Percentiles rank a stretch among this genome's conserved stretches.
Evolutionary conservation across 1,140 invertebrate species (phyloP).

Genomic region (Zeugodacus cucurbitae): DNA sequence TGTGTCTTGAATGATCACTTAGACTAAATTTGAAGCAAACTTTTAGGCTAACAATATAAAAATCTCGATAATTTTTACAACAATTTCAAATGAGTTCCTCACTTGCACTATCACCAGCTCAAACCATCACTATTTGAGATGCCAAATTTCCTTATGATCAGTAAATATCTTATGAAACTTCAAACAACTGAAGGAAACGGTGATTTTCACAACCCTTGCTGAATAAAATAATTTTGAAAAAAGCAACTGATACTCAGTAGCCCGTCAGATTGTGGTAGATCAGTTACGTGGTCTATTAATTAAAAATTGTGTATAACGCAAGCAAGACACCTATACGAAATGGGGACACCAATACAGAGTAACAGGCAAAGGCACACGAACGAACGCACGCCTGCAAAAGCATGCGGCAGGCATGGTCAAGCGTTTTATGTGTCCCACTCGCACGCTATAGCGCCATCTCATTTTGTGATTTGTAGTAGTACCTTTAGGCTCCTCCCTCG

Average conservation of each 20-base stretch:
- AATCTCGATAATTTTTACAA: too few relatives aligned
- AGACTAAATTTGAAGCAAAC: too few relatives aligned
- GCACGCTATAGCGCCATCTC: background rate
- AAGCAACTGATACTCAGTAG: background rate
- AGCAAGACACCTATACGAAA: background rate
- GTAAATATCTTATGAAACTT: too few relatives aligned
- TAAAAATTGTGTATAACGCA: constrained; percentile 10
- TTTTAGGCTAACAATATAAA: too few relatives aligned
- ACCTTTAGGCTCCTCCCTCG: constrained; percentile 36
- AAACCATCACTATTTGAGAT: too few relatives aligned
- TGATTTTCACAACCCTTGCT: too few relatives aligned
- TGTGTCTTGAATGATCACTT: too few relatives aligned
- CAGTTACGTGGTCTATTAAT: constrained; percentile 34
- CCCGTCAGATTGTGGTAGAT: background rate
- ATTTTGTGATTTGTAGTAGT: constrained; percentile 26
- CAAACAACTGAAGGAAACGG: too few relatives aligned
- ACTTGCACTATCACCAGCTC: too few relatives aligned
- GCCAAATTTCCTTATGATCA: too few relatives aligned
- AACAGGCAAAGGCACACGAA: background rate
- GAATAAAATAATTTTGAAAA: too few relatives aligned
- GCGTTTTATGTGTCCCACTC: background rate
- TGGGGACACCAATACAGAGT: constrained; percentile 1
- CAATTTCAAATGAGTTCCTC: too few relatives aligned
- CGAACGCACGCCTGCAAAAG: background rate
- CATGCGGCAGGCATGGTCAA: constrained; percentile 4